Evolutionary conservation across 2,797 vertebrate species (phyloP).

Genomic region (Champsocephalus esox): DNA sequence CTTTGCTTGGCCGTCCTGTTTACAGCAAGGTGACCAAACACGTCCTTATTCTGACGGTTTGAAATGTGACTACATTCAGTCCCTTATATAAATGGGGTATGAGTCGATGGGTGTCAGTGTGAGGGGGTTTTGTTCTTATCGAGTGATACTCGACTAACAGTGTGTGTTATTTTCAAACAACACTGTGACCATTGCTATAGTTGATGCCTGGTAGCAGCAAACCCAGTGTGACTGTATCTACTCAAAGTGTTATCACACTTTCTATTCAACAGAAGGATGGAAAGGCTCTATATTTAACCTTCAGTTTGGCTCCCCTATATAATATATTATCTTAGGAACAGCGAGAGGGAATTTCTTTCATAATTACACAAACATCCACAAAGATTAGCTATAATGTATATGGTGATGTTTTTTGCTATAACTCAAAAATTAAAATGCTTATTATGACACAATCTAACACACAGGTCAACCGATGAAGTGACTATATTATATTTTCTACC

Average conservation of each 20-base stretch:
- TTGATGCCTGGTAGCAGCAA: background rate
- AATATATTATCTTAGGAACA: too few species aligned
- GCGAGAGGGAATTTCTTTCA: too few species aligned
- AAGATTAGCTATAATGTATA: too few species aligned
- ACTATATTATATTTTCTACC: too few species aligned
- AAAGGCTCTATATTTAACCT: background rate
- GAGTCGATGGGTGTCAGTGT: too few species aligned
- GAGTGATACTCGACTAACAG: background rate
- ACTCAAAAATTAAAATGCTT: too few species aligned
- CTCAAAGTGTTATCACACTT: background rate
- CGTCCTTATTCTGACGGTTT: background rate
- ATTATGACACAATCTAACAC: too few species aligned
- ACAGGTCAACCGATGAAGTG: too few species aligned
- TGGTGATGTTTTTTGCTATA: too few species aligned
- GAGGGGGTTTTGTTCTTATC: background rate
- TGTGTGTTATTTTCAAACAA: background rate
- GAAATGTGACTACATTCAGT: constrained; percentile 4
- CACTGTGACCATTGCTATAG: background rate
- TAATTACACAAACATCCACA: too few species aligned
- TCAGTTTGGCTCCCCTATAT: too few species aligned
- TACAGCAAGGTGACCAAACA: constrained; percentile 10
- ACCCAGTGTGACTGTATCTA: background rate
- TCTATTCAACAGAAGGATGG: background rate
- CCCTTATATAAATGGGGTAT: constrained; percentile 3
- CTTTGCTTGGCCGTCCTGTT: background rate